These are phyloP conservation scores for Sterna hirundo DNA, from an alignment of 2,113 vertebrate species.

Conservation along the genomic window DNA sequence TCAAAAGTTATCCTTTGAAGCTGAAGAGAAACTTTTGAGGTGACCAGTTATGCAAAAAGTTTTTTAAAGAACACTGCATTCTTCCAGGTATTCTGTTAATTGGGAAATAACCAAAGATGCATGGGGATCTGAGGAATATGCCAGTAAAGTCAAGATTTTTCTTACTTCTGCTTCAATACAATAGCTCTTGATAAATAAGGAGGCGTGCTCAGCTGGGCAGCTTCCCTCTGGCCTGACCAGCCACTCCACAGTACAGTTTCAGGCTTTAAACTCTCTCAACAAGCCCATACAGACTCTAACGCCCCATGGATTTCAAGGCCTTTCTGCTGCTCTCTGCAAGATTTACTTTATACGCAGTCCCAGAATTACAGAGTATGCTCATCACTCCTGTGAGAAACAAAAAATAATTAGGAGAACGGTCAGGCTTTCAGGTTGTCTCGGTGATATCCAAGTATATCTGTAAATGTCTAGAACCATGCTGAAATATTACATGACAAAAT, in stretches of 20 bases:
- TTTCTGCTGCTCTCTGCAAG: not conserved
- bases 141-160: not conserved
- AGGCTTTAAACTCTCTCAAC: not conserved
- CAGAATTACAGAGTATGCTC: not conserved
- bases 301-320: not conserved
- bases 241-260: not conserved
- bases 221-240: not conserved
- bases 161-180: not conserved
- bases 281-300: not conserved
- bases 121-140: not conserved
- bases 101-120: not conserved
- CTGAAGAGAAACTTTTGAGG: not conserved
- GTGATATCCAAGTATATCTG: not conserved
- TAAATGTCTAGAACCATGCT: not conserved
- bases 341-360: not conserved
- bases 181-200: not conserved
- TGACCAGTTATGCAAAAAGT: not conserved
- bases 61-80: not conserved
- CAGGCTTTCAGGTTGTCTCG: not conserved
- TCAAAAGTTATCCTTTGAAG: slow-evolving; percentile 20
- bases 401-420: not conserved
- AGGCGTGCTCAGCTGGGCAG: not conserved
- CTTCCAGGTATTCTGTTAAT: not conserved
- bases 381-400: not conserved
- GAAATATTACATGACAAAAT: not conserved